These are phyloP conservation scores for Hipparchia semele DNA, from an alignment of 2,888 invertebrate species.

Conservation along the genomic window DNA sequence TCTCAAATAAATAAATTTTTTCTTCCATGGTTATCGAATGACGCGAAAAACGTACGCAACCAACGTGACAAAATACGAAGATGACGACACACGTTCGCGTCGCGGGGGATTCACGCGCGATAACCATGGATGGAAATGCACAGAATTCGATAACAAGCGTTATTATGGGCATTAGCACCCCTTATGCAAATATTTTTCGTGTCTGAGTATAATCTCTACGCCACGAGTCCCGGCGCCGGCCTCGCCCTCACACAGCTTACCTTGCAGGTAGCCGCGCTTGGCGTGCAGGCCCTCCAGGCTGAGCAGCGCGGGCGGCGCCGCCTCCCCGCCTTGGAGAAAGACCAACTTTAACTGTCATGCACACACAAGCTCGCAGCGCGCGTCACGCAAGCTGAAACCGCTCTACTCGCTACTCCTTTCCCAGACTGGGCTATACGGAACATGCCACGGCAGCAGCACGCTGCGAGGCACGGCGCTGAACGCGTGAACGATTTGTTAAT, in stretches of 20 bases:
- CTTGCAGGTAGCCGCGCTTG: slow-evolving; percentile 45
- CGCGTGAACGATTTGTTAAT: no score
- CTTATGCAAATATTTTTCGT: no score
- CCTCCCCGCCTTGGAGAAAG: slow-evolving; percentile 44
- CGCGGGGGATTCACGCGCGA: no score
- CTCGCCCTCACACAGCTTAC: slow-evolving; percentile 40
- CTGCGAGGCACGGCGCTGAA: neutral
- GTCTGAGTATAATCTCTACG: neutral
- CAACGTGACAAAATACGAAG: no score
- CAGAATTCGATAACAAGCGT: no score
- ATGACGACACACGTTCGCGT: no score
- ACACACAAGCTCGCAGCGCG: slow-evolving; percentile 17
- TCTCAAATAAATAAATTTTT: neutral
- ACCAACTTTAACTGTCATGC: slow-evolving; percentile 40
- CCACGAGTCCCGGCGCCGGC: neutral
- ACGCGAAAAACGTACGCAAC: no score
- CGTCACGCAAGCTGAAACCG: neutral
- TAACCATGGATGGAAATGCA: no score
- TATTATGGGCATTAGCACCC: no score
- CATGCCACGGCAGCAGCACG: neutral
- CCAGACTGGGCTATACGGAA: neutral
- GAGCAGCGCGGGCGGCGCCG: slow-evolving; percentile 40
- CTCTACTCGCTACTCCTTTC: no score
- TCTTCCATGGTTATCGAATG: no score
- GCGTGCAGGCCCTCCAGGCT: slow-evolving; percentile 44